Evolutionary conservation across 2,797 vertebrate species (phyloP), one percentile per base, ranked within the genome.

Genomic region (Rhinella marina): DNA sequence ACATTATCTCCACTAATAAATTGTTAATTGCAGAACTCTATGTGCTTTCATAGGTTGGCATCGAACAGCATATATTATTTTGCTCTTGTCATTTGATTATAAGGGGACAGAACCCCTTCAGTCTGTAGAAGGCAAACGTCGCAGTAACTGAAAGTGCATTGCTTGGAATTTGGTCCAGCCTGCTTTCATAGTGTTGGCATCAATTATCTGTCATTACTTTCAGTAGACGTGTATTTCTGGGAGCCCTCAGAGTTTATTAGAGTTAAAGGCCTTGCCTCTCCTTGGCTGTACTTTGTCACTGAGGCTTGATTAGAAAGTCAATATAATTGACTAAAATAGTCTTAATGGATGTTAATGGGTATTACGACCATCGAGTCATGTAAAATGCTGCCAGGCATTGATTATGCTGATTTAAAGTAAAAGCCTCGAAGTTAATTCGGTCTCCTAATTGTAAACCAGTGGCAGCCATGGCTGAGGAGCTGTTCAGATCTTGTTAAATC

Each of bases 321-420:
- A 86, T 70, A 82, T 19, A 23, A 76, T 82, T 61, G 79, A 87
- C 70, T 48, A 59, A 70, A 72, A 52, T n/a, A 59, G 57, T 52
- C 81, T 77, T 75, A 83, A 83, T 87, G 86, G 81, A 83, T 83
- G 70, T 77, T 87, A 87, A 76, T 87, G 32, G 80, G 56, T 17
- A 82, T 72, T 82, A 21, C n/a, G 9, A 68, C 25, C 16, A 66
- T 29, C 83, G 72, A 82, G 59, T 57, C 32, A 57, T 83, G 41
- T 82, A 25, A 82, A 86, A 23, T 29, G 23, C 72, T 62, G 23
- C 64, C 57, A 85, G 54, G 27, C 21, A 75, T 82, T 82, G 68
- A 76, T 82, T 64, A 77, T 23, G 27, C 54, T 72, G 66, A 70
- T 81, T 78, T 86, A 81, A 68, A 72, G 32, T 6, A 48, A 81